These are phyloP conservation scores for Oenanthe oenanthe DNA, from an alignment of 2,113 vertebrate genomes.

Conservation along the genomic window DNA sequence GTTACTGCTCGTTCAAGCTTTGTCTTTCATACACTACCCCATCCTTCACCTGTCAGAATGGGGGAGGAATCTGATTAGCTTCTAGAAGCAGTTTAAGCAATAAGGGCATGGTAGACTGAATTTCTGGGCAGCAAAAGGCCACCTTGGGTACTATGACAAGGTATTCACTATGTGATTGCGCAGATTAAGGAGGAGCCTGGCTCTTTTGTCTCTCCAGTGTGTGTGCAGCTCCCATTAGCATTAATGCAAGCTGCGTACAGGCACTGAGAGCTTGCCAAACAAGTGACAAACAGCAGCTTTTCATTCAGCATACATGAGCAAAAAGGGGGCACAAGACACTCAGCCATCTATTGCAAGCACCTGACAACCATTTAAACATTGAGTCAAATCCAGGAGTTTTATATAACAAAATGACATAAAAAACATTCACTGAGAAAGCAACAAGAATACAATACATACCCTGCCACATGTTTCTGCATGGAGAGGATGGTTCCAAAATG, in stretches of 20 bases:
- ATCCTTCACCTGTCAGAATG: slow-evolving; percentile 10
- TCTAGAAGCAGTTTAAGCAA: slow-evolving; percentile 18
- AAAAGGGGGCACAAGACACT: slow-evolving; percentile 8
- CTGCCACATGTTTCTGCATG: not conserved
- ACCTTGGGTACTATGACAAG: slow-evolving; percentile 3
- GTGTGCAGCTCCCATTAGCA: not conserved
- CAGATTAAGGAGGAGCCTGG: slow-evolving; percentile 32
- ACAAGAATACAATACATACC: not conserved
- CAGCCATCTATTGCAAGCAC: slow-evolving; percentile 7
- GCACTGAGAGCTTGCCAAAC: slow-evolving; percentile 27
- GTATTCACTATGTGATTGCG: not conserved
- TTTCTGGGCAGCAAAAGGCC: slow-evolving; percentile 36
- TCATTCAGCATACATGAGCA: not conserved
- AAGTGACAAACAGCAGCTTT: slow-evolving; percentile 49
- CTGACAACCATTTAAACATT: slow-evolving; percentile 41
- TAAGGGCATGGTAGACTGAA: not conserved
- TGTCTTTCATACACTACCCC: not conserved
- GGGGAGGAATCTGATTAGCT: slow-evolving; percentile 26
- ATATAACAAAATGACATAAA: not conserved
- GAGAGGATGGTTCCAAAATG: not conserved
- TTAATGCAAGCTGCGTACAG: not conserved
- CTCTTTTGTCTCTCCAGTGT: not conserved
- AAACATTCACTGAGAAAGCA: not conserved
- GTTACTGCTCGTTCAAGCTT: not conserved
- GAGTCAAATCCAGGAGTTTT: slow-evolving; percentile 31